Evolutionary conservation across 2,888 invertebrate species (phyloP).

Genomic region (Eurytoma californica): DNA sequence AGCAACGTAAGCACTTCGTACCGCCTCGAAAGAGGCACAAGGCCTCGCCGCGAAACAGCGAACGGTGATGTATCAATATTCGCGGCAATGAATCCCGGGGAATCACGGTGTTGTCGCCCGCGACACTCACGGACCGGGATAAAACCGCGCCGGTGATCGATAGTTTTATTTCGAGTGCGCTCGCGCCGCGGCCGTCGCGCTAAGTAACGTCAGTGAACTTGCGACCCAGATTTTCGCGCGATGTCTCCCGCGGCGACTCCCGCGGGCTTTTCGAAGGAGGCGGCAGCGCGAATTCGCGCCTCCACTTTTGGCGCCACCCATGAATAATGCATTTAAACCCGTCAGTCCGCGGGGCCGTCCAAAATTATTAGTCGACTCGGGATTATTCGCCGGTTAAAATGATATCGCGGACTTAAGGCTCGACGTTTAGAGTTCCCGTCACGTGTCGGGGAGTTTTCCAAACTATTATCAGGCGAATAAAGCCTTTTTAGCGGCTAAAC

Average conservation of each 20-base stretch:
- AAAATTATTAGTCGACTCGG: background rate
- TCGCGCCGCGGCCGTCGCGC: background rate
- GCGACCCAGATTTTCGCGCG: constrained; percentile 68
- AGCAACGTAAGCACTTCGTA: background rate
- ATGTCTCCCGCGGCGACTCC: constrained; percentile 23
- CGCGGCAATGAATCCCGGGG: no score
- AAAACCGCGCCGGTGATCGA: constrained; percentile 37
- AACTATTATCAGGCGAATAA: no score
- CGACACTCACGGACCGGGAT: constrained; percentile 20
- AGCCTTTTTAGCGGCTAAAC: no score
- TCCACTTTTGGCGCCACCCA: constrained; percentile 1
- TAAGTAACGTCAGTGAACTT: constrained; percentile 68
- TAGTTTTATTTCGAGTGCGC: constrained; percentile 33
- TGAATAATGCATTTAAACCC: constrained; percentile 19
- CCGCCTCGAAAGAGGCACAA: background rate
- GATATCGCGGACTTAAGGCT: no score
- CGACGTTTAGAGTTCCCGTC: no score
- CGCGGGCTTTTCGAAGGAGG: constrained; percentile 33
- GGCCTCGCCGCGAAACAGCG: no score
- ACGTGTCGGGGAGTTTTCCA: no score
- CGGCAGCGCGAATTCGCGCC: background rate
- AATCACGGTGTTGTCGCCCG: background rate
- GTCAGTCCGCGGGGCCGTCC: background rate
- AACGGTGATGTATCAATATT: no score
- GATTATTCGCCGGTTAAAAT: no score